Evolutionary conservation across 2,113 vertebrate genomes (phyloP).

Genomic region (Mus pahari): DNA sequence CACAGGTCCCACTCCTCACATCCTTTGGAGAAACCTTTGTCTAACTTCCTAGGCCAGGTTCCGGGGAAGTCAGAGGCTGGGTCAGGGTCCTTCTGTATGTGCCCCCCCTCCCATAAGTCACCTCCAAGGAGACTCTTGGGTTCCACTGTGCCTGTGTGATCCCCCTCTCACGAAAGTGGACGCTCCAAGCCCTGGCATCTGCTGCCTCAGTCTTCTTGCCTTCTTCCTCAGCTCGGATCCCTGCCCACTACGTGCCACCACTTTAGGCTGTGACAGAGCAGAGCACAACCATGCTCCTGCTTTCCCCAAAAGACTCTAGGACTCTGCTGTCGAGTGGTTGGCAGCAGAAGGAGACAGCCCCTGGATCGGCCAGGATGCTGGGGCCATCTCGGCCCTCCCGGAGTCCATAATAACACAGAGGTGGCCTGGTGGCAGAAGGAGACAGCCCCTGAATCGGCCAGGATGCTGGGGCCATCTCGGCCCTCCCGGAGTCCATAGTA

Average conservation of each 20-base stretch:
- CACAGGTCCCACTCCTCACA: background rate
- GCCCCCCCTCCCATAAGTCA: no score
- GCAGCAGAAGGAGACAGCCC: background rate
- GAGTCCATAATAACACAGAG: background rate
- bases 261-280: background rate
- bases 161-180: no score
- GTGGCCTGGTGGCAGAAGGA: no score
- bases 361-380: background rate
- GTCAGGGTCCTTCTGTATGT: fast-evolving
- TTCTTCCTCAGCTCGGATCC: fast-evolving
- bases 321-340: background rate
- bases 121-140: background rate
- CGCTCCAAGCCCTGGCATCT: fast-evolving
- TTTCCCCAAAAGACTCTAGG: background rate
- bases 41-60: background rate
- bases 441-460: no score
- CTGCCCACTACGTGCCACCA: fast-evolving
- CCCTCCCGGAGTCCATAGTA: no score
- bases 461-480: background rate
- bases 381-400: no score
- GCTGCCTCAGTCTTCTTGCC: background rate
- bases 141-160: fast-evolving
- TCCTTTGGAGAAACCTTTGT: no score
- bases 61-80: background rate
- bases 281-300: background rate